Conservation (phyloP, 2,888 invertebrate species). For the Chrysopilus asiliformis region DNA sequence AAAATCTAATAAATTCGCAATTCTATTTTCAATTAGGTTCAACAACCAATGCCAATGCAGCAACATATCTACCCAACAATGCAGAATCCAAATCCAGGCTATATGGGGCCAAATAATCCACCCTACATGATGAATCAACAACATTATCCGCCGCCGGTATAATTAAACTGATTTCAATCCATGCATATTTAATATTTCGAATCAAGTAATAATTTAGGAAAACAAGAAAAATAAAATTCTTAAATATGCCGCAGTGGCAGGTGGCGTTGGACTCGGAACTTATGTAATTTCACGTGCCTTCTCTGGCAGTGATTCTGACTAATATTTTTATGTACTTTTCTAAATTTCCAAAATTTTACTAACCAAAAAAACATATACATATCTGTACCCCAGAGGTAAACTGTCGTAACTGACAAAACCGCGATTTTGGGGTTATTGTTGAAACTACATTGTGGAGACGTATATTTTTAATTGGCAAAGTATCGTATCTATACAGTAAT, state of each 20-base stretch:
- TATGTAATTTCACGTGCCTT: slow-evolving; percentile 7
- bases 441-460: too few species aligned
- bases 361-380: slow-evolving; percentile 3
- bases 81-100: slow-evolving; percentile 1
- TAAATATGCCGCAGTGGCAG: slow-evolving; percentile 12
- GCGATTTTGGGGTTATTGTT: too few species aligned
- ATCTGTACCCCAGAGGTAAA: too few species aligned
- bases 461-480: too few species aligned
- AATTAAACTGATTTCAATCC: background rate
- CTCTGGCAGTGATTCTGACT: slow-evolving; percentile 10
- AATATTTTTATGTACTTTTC: slow-evolving; percentile 4
- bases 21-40: background rate
- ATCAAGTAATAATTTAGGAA: slow-evolving; percentile 2
- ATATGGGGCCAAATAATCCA: background rate
- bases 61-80: slow-evolving; percentile 1
- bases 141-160: background rate
- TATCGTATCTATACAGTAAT: too few species aligned
- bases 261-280: slow-evolving; percentile 11
- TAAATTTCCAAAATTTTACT: slow-evolving; percentile 5
- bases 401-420: too few species aligned
- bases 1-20: background rate
- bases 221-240: slow-evolving; percentile 9
- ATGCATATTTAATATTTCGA: background rate
- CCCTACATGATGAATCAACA: background rate
- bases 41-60: background rate